These are phyloP conservation scores for Megathymus violae DNA, from an alignment of 1,140 invertebrate genomes.

Conservation along the genomic window DNA sequence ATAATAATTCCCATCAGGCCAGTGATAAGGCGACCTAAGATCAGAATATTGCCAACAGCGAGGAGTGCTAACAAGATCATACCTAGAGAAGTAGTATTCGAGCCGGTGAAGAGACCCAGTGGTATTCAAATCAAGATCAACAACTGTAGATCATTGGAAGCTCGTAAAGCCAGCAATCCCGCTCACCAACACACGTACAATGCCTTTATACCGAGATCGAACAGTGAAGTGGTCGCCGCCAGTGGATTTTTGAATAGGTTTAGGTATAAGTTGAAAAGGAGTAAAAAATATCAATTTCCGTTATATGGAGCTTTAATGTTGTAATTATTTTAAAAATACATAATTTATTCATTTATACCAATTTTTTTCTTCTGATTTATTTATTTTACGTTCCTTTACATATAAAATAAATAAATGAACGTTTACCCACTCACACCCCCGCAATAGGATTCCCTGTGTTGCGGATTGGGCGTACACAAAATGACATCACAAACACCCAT, in stretches of 20 bases:
- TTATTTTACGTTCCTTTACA: no score
- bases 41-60: constrained; percentile 44
- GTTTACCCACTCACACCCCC: no score
- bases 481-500: no score
- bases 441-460: no score
- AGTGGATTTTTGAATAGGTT: constrained; percentile 68
- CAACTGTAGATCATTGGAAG: constrained; percentile 56
- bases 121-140: constrained; percentile 62
- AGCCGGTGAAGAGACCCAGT: constrained; percentile 48
- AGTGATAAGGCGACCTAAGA: constrained; percentile 51
- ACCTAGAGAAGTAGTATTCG: constrained; percentile 55
- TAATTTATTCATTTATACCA: constrained; percentile 51
- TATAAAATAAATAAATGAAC: no score
- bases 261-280: constrained; percentile 63
- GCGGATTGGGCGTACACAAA: no score
- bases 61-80: constrained; percentile 34
- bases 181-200: no score
- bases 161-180: no score
- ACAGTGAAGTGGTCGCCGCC: constrained; percentile 50
- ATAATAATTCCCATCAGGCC: constrained; percentile 52
- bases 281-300: constrained; percentile 54
- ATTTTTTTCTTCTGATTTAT: constrained; percentile 30
- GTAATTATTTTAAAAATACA: constrained; percentile 54
- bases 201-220: no score
- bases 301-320: constrained; percentile 70